Conservation (phyloP, 2,888 invertebrate species). For the Drosophila dives region DNA sequence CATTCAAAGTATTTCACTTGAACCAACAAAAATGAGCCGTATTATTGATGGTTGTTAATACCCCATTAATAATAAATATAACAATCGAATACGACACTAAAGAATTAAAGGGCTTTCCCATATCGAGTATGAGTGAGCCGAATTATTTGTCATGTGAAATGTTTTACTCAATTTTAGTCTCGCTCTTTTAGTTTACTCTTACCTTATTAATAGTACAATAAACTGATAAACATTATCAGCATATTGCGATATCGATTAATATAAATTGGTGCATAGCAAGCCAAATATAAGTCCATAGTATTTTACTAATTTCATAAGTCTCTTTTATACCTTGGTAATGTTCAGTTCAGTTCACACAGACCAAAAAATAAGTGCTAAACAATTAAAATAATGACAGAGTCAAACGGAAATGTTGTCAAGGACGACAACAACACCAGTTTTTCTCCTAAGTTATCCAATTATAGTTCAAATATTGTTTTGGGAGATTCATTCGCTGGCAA, state of each 20-base stretch:
- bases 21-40: background rate
- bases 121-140: background rate
- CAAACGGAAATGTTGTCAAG: slow-evolving; percentile 64
- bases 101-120: background rate
- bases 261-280: slow-evolving; percentile 16
- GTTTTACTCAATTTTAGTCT: background rate
- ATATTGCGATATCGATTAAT: slow-evolving; percentile 39
- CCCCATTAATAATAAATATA: slow-evolving; percentile 3
- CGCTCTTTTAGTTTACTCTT: slow-evolving; percentile 35
- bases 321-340: slow-evolving; percentile 16
- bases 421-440: slow-evolving; percentile 43
- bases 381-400: slow-evolving; percentile 49
- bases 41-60: background rate
- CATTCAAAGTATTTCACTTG: background rate
- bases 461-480: slow-evolving; percentile 64
- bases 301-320: slow-evolving; percentile 42
- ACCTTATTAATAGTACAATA: slow-evolving; percentile 44
- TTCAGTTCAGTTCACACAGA: slow-evolving; percentile 15
- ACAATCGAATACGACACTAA: background rate
- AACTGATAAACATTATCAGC: slow-evolving; percentile 55
- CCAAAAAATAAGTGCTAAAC: background rate
- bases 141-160: background rate
- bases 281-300: slow-evolving; percentile 47
- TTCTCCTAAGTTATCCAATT: slow-evolving; percentile 40
- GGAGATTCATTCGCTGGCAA: slow-evolving; percentile 46